Percentiles rank a stretch among this genome's conserved stretches.
phyloP scores from a whole-genome alignment of 2,113 vertebrate species.

The Bothrops jararaca region DNA sequence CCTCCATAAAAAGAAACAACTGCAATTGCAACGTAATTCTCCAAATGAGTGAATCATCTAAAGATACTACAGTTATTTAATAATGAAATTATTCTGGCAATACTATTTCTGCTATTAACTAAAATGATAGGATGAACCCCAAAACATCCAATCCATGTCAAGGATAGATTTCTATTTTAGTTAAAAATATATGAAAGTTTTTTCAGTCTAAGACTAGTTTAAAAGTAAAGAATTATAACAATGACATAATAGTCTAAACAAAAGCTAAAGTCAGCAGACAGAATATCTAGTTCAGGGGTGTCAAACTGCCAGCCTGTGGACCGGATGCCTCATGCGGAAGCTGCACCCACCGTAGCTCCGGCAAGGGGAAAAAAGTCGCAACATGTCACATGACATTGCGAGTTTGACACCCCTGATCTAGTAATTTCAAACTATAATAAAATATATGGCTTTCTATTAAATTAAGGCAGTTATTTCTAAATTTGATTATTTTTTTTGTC shows the following conservation, averaged over 20 bases:
- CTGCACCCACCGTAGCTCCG: no score
- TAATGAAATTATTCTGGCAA: background rate
- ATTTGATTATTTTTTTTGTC: background rate
- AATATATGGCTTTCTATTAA: background rate
- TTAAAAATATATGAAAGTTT: background rate
- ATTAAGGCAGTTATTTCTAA: background rate
- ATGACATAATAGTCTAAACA: background rate
- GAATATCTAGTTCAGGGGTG: background rate
- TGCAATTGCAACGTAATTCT: background rate
- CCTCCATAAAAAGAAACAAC: background rate
- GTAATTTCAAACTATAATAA: background rate
- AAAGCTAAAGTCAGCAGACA: background rate
- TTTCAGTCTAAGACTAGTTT: background rate
- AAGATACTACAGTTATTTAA: background rate
- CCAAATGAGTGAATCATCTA: background rate
- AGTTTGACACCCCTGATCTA: background rate
- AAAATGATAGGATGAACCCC: no score
- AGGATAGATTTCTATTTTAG: background rate
- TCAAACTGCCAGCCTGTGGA: no score
- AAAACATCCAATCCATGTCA: background rate
- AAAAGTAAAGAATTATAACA: background rate
- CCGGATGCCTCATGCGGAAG: no score
- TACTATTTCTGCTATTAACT: no score
- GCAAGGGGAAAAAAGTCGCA: no score
- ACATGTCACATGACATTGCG: no score